These are phyloP conservation scores for Xiphophorus hellerii DNA, from an alignment of 2,113 vertebrate species.

Conservation along the genomic window DNA sequence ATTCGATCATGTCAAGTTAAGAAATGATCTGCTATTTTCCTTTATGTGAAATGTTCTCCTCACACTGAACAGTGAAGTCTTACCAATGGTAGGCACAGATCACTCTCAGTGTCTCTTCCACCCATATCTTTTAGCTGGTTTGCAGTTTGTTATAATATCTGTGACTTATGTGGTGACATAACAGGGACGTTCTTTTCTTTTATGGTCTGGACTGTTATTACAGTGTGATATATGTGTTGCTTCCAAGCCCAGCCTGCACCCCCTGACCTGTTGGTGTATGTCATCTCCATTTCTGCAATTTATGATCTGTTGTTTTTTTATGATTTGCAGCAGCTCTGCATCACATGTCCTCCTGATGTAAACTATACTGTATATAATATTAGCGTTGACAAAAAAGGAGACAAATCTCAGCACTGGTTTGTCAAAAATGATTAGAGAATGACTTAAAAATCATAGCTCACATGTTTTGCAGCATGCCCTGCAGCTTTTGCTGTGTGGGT, in stretches of 20 bases:
- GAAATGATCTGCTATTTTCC: slow-evolving; percentile 10
- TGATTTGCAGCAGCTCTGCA: slow-evolving; percentile 10
- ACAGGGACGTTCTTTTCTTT: slow-evolving; percentile 10
- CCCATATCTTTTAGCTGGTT: background rate
- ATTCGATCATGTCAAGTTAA: background rate
- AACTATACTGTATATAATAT: background rate
- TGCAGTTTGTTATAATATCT: background rate
- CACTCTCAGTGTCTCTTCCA: background rate
- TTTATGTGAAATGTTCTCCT: background rate
- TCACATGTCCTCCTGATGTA: background rate
- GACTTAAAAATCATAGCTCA: background rate
- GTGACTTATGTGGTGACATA: slow-evolving; percentile 11
- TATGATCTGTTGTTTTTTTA: background rate
- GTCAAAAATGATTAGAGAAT: background rate
- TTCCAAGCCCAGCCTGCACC: background rate
- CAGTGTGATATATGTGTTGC: slow-evolving; percentile 5
- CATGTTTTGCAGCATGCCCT: background rate
- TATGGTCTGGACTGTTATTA: slow-evolving; percentile 17
- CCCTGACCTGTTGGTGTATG: background rate
- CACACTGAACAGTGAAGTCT: slow-evolving; percentile 4
- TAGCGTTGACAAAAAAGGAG: background rate
- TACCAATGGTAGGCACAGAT: background rate
- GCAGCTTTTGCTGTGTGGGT: background rate
- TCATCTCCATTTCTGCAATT: slow-evolving; percentile 1
- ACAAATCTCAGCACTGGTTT: background rate